phyloP scores from a whole-genome alignment of 2,888 invertebrate species.

The Phyllotreta cruciferae region DNA sequence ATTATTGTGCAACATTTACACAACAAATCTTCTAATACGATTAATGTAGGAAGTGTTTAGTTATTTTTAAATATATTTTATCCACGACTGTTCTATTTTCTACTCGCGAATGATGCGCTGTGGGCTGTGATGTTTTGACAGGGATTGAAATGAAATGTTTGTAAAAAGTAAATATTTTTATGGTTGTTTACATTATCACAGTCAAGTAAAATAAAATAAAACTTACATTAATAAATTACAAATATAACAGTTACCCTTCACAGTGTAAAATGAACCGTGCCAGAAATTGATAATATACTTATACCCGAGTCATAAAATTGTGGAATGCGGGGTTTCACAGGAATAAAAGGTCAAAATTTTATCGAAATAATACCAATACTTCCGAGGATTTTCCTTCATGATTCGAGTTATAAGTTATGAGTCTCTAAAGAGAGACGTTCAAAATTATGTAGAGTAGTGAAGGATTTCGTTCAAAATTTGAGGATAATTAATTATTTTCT shows the following conservation, averaged over 20 bases:
- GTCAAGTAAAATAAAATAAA: slow-evolving; percentile 20
- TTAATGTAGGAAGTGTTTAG: slow-evolving; percentile 3
- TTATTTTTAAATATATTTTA: too few relatives aligned
- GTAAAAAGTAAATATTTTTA: slow-evolving; percentile 8
- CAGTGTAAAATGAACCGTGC: not conserved
- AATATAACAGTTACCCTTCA: slow-evolving; percentile 3
- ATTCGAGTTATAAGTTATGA: too few relatives aligned
- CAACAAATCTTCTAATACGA: slow-evolving; percentile 65
- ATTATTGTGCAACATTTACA: slow-evolving; percentile 1
- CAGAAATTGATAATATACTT: slow-evolving; percentile 10
- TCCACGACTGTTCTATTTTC: too few relatives aligned
- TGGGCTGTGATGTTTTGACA: too few relatives aligned
- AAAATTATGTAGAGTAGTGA: too few relatives aligned
- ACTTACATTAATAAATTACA: slow-evolving; percentile 5
- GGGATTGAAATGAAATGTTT: too few relatives aligned
- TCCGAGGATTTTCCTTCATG: too few relatives aligned
- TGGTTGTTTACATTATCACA: slow-evolving; percentile 21
- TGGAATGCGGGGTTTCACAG: not conserved
- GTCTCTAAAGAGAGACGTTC: too few relatives aligned
- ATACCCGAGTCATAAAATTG: not conserved
- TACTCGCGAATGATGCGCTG: too few relatives aligned
- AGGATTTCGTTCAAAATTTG: too few relatives aligned
- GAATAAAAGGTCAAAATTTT: not conserved
- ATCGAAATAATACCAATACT: not conserved
- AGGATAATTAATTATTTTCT: too few relatives aligned